phyloP scores from a whole-genome alignment of 2,113 vertebrate species.

The Oreocharis arfaki region DNA sequence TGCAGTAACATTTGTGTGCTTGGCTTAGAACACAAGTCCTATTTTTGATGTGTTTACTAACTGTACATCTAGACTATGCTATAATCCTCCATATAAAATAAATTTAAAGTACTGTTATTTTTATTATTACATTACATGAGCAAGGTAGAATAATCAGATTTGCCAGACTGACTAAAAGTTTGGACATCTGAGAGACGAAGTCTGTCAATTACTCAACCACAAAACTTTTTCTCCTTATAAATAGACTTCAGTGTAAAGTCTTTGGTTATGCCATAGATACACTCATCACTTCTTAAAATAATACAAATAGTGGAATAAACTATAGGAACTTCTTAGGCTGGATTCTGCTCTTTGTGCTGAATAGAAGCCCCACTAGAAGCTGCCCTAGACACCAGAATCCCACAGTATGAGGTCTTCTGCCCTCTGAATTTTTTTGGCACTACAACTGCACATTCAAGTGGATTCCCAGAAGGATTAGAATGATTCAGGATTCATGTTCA shows the following conservation, averaged over 20 bases:
- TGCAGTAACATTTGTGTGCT: not conserved
- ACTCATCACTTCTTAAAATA: not conserved
- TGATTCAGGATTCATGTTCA: not conserved
- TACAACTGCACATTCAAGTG: not conserved
- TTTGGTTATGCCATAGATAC: not conserved
- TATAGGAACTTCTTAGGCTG: not conserved
- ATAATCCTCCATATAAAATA: not conserved
- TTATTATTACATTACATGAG: not conserved
- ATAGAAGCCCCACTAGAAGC: not conserved
- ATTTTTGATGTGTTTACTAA: not conserved
- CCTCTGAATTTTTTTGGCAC: accelerated
- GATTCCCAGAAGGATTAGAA: not conserved
- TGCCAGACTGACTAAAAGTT: not conserved
- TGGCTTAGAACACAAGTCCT: not conserved
- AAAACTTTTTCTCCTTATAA: not conserved
- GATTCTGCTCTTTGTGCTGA: not conserved
- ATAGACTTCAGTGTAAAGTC: not conserved
- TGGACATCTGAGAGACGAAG: not conserved
- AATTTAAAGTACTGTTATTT: not conserved
- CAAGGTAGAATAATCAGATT: not conserved
- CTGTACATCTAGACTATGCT: not conserved
- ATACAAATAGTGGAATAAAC: not conserved
- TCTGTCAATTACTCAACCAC: not conserved
- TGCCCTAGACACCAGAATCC: not conserved
- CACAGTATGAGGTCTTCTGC: not conserved